Percentiles rank a stretch among this genome's conserved stretches.
These are phyloP conservation scores for Tanytarsus gracilentus DNA, from an alignment of 2,888 invertebrate species.

Conservation along the genomic window DNA sequence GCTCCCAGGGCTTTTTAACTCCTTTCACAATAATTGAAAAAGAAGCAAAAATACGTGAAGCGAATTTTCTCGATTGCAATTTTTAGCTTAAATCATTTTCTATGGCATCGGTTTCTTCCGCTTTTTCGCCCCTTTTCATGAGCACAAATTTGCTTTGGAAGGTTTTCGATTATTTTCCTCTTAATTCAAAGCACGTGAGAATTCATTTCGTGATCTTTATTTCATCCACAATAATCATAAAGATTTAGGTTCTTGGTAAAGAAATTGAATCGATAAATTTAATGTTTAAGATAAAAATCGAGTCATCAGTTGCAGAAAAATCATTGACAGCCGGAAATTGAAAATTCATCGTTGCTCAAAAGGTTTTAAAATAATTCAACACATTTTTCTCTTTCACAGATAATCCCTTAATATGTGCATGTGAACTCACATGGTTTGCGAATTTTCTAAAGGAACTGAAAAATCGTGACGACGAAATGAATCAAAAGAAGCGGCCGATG, in stretches of 20 bases:
- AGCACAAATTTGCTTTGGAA: no score
- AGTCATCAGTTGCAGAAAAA: no score
- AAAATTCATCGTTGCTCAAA: background rate
- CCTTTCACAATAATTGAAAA: conserved; percentile 27
- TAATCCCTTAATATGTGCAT: conserved; percentile 80
- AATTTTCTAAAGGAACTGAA: conserved; percentile 68
- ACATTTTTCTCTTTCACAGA: conserved; percentile 47
- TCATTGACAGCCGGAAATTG: background rate
- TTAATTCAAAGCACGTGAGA: conserved; percentile 2
- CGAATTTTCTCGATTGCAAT: conserved; percentile 1
- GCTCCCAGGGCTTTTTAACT: no score
- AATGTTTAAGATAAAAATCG: no score
- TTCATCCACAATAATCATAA: no score
- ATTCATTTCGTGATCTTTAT: no score
- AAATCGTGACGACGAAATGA: conserved; percentile 78
- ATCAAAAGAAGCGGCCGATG: conserved; percentile 75
- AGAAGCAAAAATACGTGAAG: conserved; percentile 21
- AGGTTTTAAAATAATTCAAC: background rate
- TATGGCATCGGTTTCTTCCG: background rate
- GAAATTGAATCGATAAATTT: no score
- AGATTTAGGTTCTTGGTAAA: no score
- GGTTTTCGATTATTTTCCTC: no score
- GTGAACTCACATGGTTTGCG: conserved; percentile 81
- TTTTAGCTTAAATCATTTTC: conserved; percentile 6
- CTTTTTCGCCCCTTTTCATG: no score